These are phyloP conservation scores for Pachymerium ferrugineum DNA, from an alignment of 2,888 invertebrate species.

Conservation along the genomic window DNA sequence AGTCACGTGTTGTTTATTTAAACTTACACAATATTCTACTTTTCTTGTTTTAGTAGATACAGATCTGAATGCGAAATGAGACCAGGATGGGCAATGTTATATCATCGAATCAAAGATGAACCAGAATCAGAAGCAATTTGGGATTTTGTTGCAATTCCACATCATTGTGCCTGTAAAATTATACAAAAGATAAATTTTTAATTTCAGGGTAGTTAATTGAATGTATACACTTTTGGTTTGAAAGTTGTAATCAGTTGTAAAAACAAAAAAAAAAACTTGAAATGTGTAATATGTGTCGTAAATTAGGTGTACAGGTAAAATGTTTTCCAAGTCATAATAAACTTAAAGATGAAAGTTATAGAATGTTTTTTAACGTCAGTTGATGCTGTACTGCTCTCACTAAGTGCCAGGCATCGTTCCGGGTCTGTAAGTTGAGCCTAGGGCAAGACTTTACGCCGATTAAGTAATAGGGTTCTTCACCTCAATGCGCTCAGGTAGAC, in stretches of 20 bases:
- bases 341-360: no score
- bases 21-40: no score
- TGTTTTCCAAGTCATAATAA: no score
- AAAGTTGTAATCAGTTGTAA: no score
- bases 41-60: conserved; percentile 29
- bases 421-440: neutral
- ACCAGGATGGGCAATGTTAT: conserved; percentile 37
- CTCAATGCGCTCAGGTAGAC: neutral
- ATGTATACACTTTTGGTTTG: no score
- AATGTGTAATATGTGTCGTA: no score
- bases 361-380: no score
- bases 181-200: conserved; percentile 36
- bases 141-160: conserved; percentile 41
- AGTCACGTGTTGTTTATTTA: no score
- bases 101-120: conserved; percentile 39
- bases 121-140: conserved; percentile 38
- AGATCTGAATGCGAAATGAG: conserved; percentile 38
- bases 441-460: neutral
- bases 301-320: no score
- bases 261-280: no score
- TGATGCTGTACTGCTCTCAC: no score
- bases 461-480: neutral
- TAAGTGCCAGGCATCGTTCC: conserved; percentile 36
- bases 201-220: conserved; percentile 29
- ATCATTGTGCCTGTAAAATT: conserved; percentile 43